These are phyloP conservation scores for Rhabdornis inornatus DNA, from an alignment of 2,113 vertebrate species.

Conservation along the genomic window DNA sequence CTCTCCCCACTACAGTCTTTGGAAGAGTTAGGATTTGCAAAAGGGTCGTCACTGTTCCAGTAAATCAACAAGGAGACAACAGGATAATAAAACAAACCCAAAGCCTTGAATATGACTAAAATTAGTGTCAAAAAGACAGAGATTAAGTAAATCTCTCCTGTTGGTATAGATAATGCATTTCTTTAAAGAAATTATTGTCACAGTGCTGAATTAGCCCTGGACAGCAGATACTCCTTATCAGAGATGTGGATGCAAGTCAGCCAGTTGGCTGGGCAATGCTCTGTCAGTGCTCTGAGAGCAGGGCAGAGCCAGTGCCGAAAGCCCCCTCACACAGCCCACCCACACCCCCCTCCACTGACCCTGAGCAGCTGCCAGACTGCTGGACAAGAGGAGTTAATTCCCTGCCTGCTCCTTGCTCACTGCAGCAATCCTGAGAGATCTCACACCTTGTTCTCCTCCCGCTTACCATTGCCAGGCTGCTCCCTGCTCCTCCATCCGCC, in stretches of 20 bases:
- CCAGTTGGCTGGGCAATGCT: not conserved
- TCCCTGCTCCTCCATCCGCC: not conserved
- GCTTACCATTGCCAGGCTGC: not conserved
- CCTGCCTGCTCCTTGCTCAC: rapidly evolving
- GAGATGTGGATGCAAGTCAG: not conserved
- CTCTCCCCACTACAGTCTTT: not conserved
- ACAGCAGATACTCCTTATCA: not conserved
- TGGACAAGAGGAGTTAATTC: not conserved
- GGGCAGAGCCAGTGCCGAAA: not conserved
- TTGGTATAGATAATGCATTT: not conserved
- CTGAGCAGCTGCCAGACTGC: not conserved
- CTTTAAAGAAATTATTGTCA: not conserved
- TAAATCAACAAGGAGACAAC: not conserved
- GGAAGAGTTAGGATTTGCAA: not conserved
- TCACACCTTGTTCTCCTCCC: not conserved
- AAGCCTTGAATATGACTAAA: not conserved
- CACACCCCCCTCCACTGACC: rapidly evolving
- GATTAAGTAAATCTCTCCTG: rapidly evolving
- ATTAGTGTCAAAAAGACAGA: not conserved
- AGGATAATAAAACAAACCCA: not conserved
- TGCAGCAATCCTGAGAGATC: not conserved
- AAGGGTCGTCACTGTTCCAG: not conserved
- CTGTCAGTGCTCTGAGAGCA: no score
- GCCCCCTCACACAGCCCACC: no score
- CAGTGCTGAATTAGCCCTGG: not conserved